phyloP scores from a whole-genome alignment of 1,140 invertebrate genomes.

The Bicyclus anynana region DNA sequence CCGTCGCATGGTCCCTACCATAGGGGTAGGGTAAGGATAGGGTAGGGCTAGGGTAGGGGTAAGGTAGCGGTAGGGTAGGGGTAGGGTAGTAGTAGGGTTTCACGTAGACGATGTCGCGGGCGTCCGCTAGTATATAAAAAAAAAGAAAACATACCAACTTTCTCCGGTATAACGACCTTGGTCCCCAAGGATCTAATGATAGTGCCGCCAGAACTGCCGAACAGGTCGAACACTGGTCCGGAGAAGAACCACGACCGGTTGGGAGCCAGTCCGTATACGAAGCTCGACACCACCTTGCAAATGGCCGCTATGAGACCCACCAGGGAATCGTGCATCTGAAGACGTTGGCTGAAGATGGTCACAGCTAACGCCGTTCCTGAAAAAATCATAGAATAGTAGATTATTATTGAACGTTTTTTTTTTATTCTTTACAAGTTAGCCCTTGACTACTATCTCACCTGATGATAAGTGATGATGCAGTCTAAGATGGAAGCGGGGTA shows the following conservation, averaged over 20 bases:
- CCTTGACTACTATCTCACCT: no score
- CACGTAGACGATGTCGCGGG: no score
- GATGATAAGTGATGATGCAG: no score
- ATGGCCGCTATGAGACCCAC: constrained; percentile 62
- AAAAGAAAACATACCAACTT: constrained; percentile 56
- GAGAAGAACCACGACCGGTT: constrained; percentile 57
- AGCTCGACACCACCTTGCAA: constrained; percentile 53
- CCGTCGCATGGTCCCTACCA: no score
- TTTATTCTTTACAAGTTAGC: no score
- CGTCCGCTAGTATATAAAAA: no score
- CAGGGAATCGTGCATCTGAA: constrained; percentile 66
- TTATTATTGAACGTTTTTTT: no score
- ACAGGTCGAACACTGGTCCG: constrained; percentile 74
- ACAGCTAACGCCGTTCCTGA: constrained; percentile 66
- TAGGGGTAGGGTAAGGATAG: no score
- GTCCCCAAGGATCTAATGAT: constrained; percentile 78
- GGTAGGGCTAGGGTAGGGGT: no score
- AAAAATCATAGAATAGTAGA: constrained; percentile 17
- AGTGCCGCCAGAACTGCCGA: constrained; percentile 75
- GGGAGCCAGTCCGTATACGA: constrained; percentile 62
- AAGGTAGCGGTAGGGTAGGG: no score
- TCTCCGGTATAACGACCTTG: constrained; percentile 76
- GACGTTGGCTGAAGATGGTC: constrained; percentile 55
- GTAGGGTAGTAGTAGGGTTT: no score
- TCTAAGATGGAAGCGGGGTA: no score